Evolutionary conservation across 2,888 invertebrate species (phyloP), one percentile per base, ranked within the genome.

Genomic region (Meta bourneti): DNA sequence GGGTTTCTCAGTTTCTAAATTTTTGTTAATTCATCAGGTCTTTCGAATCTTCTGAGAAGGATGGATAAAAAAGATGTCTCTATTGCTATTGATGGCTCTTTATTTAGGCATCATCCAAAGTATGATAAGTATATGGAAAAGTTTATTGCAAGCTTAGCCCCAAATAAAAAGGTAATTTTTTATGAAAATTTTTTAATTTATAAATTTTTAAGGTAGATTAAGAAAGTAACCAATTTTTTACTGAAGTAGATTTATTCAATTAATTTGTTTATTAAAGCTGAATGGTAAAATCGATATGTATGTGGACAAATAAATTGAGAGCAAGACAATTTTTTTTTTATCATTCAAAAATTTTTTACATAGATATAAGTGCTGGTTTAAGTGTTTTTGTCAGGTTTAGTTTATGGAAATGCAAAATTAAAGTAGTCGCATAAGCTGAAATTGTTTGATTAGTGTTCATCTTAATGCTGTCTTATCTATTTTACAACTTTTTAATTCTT

Each of bases 71-170:
- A 95, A 78, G 96, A 96, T 93, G 95, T 96, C 78, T 96, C 96
- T 7, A 96, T 97, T 93, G 97, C 97, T 11, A 96, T 97, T 91
- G 97, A 97, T 95, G 97, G 97, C 34, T 97, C 97, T 0, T 96
- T 97, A 93, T 97, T 95, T 94, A 97, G 97, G 95, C 96, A 96
- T 93, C 97, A 98, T 95, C 97, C 97, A 11, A 96, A 97, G 94
- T 96, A 97, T 93, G 95, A 96, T 80, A 94, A 94, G 34, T 96
- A 97, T 95, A 96, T 97, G 95, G 95, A 96, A 84, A 95, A 96
- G 93, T 96, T 96, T 94, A 96, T 97, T 93, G 94, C 95, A 0
- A 95, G 96, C 93, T 95, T 96, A 93, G 96, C 96, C 71, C 97
- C 97, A 0, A 94, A 95, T 11, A 96, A 96, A 93, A 95, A 96